phyloP scores from a whole-genome alignment of 2,888 invertebrate genomes.

The Pantelozetes paolii region DNA sequence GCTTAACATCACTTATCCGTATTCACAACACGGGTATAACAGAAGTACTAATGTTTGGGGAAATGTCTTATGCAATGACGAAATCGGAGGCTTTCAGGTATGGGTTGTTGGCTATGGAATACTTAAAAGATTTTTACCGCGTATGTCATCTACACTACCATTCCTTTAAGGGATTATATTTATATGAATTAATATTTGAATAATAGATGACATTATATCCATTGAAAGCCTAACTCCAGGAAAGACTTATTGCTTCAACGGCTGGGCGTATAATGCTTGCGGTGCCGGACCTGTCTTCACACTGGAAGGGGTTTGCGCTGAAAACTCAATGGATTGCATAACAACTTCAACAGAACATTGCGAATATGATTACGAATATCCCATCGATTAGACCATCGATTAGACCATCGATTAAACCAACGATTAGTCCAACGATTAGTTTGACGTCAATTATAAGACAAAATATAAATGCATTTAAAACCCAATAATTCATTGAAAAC shows the following conservation, averaged over 20 bases:
- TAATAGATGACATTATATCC: slow-evolving; percentile 36
- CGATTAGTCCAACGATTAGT: no score
- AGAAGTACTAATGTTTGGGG: slow-evolving; percentile 38
- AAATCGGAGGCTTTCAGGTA: slow-evolving; percentile 38
- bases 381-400: slow-evolving; percentile 11
- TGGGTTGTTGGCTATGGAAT: slow-evolving; percentile 41
- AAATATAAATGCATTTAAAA: no score
- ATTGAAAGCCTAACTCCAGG: slow-evolving; percentile 38
- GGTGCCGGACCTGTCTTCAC: slow-evolving; percentile 40
- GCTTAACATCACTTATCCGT: slow-evolving; percentile 35
- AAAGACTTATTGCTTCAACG: slow-evolving; percentile 40
- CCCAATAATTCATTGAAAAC: no score
- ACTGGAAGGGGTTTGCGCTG: slow-evolving; percentile 41
- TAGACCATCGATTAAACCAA: background rate
- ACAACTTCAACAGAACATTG: slow-evolving; percentile 31
- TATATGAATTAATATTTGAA: background rate
- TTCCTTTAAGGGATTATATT: background rate
- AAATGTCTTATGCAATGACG: slow-evolving; percentile 36
- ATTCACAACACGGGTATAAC: slow-evolving; percentile 38
- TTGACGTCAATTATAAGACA: no score
- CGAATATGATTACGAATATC: slow-evolving; percentile 37
- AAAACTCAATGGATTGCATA: slow-evolving; percentile 17
- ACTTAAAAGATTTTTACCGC: slow-evolving; percentile 37
- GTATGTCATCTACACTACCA: slow-evolving; percentile 23
- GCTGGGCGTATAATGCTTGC: slow-evolving; percentile 40